Conservation (phyloP, 2,113 vertebrate species). For the Collichthys lucidus region DNA sequence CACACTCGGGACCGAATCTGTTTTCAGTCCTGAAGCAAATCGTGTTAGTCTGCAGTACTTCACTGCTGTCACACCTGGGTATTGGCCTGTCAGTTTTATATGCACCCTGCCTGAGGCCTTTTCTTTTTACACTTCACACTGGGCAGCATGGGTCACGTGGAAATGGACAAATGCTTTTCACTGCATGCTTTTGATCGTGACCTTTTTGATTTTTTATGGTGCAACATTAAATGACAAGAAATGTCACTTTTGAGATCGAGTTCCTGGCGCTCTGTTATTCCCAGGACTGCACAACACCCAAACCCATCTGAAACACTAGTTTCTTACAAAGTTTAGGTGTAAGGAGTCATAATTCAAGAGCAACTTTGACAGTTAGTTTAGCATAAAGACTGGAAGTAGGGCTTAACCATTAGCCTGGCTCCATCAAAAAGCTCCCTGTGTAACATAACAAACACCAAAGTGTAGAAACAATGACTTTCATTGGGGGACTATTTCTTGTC, state of each 20-base stretch:
- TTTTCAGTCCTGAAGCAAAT: conserved; percentile 33
- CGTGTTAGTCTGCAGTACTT: conserved; percentile 20
- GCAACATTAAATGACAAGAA: neutral
- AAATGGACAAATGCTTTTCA: neutral
- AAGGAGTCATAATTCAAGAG: no score
- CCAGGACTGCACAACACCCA: no score
- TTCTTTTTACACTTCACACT: conserved; percentile 3
- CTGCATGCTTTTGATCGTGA: neutral
- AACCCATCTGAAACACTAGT: no score
- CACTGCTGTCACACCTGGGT: conserved; percentile 54
- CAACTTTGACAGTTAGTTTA: no score
- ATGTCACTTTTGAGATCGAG: no score
- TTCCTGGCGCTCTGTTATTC: no score
- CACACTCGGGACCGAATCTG: conserved; percentile 36
- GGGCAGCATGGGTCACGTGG: neutral
- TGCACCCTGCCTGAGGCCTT: neutral
- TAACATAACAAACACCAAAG: neutral
- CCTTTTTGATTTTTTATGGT: neutral
- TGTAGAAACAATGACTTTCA: neutral
- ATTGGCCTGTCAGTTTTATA: conserved; percentile 9
- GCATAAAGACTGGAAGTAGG: no score
- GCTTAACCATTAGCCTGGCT: no score
- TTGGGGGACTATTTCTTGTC: neutral
- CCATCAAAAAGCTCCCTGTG: no score
- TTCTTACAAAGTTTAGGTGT: no score